Conservation (phyloP, 2,113 vertebrate genomes). For the Apteryx owenii region DNA sequence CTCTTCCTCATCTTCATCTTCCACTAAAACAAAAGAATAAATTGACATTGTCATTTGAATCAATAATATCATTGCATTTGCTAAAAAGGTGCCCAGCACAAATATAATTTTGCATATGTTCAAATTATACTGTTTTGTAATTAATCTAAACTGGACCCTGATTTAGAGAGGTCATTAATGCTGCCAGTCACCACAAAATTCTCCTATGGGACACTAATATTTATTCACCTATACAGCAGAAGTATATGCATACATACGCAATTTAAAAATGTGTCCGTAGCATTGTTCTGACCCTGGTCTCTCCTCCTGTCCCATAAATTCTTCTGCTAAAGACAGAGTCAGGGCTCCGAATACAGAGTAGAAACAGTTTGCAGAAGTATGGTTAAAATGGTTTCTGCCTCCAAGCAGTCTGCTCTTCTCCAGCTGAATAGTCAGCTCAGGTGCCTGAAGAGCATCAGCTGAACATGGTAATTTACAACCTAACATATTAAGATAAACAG, state of each 20-base stretch:
- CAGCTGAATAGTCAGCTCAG: background rate
- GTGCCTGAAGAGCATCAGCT: background rate
- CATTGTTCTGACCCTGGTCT: background rate
- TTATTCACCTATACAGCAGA: background rate
- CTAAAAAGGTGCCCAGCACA: background rate
- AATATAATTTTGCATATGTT: background rate
- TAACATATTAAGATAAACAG: background rate
- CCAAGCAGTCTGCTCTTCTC: background rate
- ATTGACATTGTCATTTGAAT: background rate
- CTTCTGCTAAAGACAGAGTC: background rate
- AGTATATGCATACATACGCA: background rate
- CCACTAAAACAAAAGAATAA: conserved; percentile 53
- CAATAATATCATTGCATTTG: background rate
- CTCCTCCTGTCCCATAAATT: background rate
- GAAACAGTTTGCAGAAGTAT: background rate
- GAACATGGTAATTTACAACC: background rate
- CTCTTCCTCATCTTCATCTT: conserved; percentile 81
- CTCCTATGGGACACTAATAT: background rate
- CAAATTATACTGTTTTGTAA: background rate
- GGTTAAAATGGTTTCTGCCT: background rate
- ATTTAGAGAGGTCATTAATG: background rate
- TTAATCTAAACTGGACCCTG: background rate
- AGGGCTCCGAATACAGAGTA: background rate
- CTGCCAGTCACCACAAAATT: background rate
- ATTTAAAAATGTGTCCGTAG: background rate